Evolutionary conservation across 2,888 invertebrate genomes (phyloP).

Genomic region (Pristionchus entomophagus): DNA sequence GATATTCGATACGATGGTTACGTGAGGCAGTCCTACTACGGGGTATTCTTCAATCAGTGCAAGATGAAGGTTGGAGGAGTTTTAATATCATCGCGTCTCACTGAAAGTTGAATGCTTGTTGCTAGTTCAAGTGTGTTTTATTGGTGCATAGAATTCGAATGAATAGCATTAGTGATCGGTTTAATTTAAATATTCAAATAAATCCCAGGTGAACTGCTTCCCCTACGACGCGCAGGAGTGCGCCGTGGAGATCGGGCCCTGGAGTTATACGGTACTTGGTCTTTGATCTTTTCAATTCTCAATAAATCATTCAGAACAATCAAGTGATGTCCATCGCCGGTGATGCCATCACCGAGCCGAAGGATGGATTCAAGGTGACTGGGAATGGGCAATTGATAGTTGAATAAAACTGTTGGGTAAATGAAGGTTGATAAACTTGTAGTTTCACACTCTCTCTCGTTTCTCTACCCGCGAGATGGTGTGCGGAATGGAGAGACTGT

Average conservation of each 20-base stretch:
- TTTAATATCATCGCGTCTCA: neutral
- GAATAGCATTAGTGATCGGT: too few relatives aligned
- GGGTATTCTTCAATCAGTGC: constrained; percentile 61
- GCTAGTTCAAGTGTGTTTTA: too few relatives aligned
- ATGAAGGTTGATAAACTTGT: too few relatives aligned
- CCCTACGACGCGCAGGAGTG: constrained; percentile 64
- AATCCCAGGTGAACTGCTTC: constrained; percentile 56
- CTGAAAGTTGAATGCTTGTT: too few relatives aligned
- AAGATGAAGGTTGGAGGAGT: constrained; percentile 57
- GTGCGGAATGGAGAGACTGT: too few relatives aligned
- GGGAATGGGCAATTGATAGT: neutral
- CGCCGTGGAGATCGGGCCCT: constrained; percentile 60
- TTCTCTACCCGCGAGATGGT: too few relatives aligned
- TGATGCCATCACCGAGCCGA: neutral
- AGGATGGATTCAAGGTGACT: constrained; percentile 31
- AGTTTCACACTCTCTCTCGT: too few relatives aligned
- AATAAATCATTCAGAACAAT: neutral
- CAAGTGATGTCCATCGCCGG: constrained; percentile 37
- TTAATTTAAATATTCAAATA: too few relatives aligned
- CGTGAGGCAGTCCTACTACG: constrained; percentile 56
- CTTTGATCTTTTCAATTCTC: neutral
- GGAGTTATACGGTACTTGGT: constrained; percentile 59
- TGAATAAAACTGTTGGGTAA: neutral
- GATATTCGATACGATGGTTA: constrained; percentile 58
- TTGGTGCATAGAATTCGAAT: too few relatives aligned